Evolutionary conservation across 2,797 vertebrate genomes (phyloP), one percentile per base, ranked within the genome.

Genomic region (Poecilia wingei): DNA sequence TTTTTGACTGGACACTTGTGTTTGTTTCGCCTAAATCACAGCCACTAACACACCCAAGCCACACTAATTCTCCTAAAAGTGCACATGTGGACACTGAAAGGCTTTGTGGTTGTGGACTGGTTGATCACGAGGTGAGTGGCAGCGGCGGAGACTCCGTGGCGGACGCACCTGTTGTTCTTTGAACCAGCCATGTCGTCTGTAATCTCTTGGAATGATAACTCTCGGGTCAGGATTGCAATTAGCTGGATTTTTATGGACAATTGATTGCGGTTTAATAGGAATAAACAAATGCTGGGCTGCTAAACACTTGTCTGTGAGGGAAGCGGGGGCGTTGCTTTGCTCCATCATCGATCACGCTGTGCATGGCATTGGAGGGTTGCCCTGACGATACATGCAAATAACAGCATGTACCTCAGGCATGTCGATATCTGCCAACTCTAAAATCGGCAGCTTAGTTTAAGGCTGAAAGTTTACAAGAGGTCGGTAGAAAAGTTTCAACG

Each of bases 291-390:
- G 77, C 85, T 46, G 76, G 78, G 47, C 77, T 76, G 79, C 83
- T 78, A 46, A 86, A 75, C 69, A 53, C 59, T 59, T 69, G 66
- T 88, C 75, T 92, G 88, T 88, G 84, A 88, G 87, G 79, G 82
- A 82, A 90, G 93, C 81, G 93, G 93, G 92, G 92, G 94, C 75
- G 87, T 89, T 90, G 51, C 85, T 90, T 86, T 89, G 47, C 85
- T 90, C 86, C 84, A 74, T 72, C 90, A 91, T 88, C 83, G 91
- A 94, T 94, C 41, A 91, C 80, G 75, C 83, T 84, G 80, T 82
- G 74, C 78, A 28, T 76, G 79, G 78, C 88, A 86, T 82, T 81
- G 80, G 86, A 92, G 87, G 86, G 66, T 43, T n/a, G 39, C 20
- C 22, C 66, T 69, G 22, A 43, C 66, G 78, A 78, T 47, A 83